Evolutionary conservation across 2,888 invertebrate genomes (phyloP).

Genomic region (Metallyticus violacea): DNA sequence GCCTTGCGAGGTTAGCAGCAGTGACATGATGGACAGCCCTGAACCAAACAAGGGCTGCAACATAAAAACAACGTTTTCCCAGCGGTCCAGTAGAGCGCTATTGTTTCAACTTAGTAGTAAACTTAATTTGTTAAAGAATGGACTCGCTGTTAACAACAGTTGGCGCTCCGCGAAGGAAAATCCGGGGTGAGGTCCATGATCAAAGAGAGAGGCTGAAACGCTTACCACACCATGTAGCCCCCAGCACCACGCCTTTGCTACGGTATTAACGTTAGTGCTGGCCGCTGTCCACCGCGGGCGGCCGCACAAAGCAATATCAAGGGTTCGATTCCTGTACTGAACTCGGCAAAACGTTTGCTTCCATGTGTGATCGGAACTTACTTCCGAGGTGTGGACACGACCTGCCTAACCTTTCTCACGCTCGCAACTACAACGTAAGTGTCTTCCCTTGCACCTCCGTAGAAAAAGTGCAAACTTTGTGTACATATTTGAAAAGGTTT

Average conservation of each 20-base stretch:
- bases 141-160: neutral
- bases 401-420: too few species aligned
- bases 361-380: neutral
- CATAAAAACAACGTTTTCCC: neutral
- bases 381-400: neutral
- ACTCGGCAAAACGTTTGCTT: neutral
- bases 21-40: neutral
- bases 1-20: too few species aligned
- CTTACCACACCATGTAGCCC: neutral
- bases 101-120: neutral
- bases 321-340: neutral
- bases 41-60: neutral
- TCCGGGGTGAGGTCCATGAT: neutral
- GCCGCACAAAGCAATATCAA: neutral
- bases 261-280: neutral
- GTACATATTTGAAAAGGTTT: too few species aligned
- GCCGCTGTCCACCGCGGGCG: neutral
- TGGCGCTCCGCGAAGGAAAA: neutral
- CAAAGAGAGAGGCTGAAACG: neutral
- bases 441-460: too few species aligned
- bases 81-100: neutral
- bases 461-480: too few species aligned
- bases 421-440: too few species aligned
- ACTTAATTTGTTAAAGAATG: neutral
- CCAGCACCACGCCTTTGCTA: neutral